A percentile compares a stretch with the other conserved stretches of the same genome.
Conservation (phyloP, 2,113 vertebrate species). For the Xenus cinereus region DNA sequence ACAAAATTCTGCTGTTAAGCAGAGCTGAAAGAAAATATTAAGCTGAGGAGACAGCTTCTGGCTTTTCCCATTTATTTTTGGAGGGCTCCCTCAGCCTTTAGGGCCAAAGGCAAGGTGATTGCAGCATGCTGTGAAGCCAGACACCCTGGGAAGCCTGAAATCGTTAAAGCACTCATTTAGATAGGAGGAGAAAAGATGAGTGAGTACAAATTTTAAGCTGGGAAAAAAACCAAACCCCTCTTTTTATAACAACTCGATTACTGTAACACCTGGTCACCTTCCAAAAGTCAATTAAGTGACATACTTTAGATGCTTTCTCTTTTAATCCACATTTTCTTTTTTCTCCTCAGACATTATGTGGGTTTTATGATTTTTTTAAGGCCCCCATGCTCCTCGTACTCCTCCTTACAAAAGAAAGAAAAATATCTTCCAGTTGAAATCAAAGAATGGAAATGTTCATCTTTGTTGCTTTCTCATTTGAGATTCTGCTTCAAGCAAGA, state of each 20-base stretch:
- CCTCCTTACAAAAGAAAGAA: background rate
- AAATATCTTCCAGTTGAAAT: background rate
- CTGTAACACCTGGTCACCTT: background rate
- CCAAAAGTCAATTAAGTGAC: background rate
- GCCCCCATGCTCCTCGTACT: background rate
- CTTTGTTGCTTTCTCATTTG: background rate
- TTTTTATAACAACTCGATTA: background rate
- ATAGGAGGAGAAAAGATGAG: background rate
- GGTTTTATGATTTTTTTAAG: background rate
- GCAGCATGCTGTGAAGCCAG: background rate
- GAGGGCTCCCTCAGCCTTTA: background rate
- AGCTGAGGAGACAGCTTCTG: background rate
- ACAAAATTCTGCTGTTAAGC: background rate
- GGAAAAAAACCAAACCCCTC: background rate
- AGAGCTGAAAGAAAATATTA: background rate
- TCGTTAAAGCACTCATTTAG: background rate
- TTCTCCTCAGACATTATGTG: background rate
- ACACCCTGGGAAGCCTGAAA: conserved; percentile 4
- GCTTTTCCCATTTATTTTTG: conserved; percentile 35
- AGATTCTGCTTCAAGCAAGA: background rate
- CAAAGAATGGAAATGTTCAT: background rate
- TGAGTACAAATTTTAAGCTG: background rate
- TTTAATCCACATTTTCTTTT: background rate
- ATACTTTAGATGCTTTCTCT: background rate
- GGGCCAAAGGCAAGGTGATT: conserved; percentile 49